Conservation (phyloP, 2,888 invertebrate species). For the Yponomeuta evonymella region DNA sequence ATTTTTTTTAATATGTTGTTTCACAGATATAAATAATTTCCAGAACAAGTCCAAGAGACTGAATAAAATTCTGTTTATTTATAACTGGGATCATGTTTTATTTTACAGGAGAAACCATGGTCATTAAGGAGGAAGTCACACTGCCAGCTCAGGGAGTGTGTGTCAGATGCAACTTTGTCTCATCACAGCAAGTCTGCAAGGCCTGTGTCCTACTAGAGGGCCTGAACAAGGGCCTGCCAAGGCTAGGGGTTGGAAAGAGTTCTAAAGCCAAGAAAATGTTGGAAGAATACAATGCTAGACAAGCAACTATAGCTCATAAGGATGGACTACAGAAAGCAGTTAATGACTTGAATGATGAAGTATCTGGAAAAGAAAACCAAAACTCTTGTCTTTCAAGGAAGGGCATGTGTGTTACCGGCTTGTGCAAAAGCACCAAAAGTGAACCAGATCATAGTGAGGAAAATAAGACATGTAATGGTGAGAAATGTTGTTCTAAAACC, state of each 20-base stretch:
- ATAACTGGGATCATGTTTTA: background rate
- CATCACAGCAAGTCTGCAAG: slow-evolving; percentile 96
- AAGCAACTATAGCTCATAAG: slow-evolving; percentile 24
- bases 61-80: too few relatives aligned
- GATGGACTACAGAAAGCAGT: slow-evolving; percentile 30
- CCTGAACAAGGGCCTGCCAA: slow-evolving; percentile 93
- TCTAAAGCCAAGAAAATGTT: slow-evolving; percentile 84
- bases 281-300: slow-evolving; percentile 66
- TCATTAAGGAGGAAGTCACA: slow-evolving; percentile 87
- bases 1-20: too few relatives aligned
- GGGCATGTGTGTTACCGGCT: slow-evolving; percentile 5
- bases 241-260: slow-evolving; percentile 92
- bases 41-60: too few relatives aligned
- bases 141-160: slow-evolving; percentile 89
- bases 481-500: slow-evolving; percentile 12
- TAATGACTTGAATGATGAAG: slow-evolving; percentile 33
- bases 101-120: slow-evolving; percentile 85
- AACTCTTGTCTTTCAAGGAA: slow-evolving; percentile 10
- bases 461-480: background rate
- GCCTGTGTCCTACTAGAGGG: slow-evolving; percentile 97
- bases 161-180: slow-evolving; percentile 90
- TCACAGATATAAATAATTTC: too few relatives aligned
- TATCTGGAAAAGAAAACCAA: background rate
- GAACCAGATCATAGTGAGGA: background rate
- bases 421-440: slow-evolving; percentile 4